Evolutionary conservation across 1,140 invertebrate genomes (phyloP), one percentile per base, ranked within the genome.

Genomic region (Drosophila pseudoobscura): DNA sequence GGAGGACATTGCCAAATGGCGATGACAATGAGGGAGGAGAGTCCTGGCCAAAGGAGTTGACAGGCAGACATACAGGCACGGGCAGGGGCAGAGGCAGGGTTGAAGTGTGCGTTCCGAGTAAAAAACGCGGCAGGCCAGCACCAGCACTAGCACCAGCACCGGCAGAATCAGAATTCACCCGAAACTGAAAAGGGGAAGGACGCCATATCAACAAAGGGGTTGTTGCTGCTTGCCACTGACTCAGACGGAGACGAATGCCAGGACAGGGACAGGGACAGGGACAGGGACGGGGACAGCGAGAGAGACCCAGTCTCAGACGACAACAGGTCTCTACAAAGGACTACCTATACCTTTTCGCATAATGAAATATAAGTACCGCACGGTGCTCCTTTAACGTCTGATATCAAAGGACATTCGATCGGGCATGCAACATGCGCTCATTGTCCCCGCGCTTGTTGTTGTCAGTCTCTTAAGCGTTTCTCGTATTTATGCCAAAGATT

Each of bases 371-470:
- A 85, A 85, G 82, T 87, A 85, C 69, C 60, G 59, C 43, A 68
- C 71, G 82, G 78, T 80, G 77, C 77, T 80, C 65, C 78, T 80
- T 65, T 71, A 80, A 78, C 64, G 71, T 85, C 75, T 88, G 83
- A 85, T 85, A 85, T 85, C 82, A 85, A 85, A 85, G 83, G 82
- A 85, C 83, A 85, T 88, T 85, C 65, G 82, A 85, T 85, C 82
- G 78, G 64, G 82, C 83, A 85, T 85, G 82, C 82, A 85, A 85
- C 82, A 82, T 85, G 74, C 82, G 82, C 53, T 68, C 78, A 78
- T 68, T 87, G 80, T 80, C 57, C 35, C 44, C 52, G 43, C 44
- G 51, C 64, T 29, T 29, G 7, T 45, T 66, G 57, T 82, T 78
- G 69, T 82, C 78, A 78, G 66, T 50, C 70, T 68, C 82, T 88